Evolutionary conservation across 2,888 invertebrate genomes (phyloP), one percentile per base, ranked within the genome.

Genomic region (Cerastis rubricosa): DNA sequence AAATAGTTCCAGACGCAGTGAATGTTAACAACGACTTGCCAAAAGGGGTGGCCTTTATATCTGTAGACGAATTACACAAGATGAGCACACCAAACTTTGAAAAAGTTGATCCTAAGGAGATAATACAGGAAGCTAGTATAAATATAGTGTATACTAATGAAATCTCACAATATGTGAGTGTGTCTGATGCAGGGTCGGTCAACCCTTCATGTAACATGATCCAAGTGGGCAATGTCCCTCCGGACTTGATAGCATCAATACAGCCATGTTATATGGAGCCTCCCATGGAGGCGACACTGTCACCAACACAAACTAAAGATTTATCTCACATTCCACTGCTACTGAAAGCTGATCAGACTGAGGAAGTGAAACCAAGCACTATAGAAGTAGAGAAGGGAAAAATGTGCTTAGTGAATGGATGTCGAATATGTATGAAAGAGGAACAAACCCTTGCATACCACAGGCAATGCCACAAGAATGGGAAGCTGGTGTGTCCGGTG

Each of bases 391-490:
- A 88, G 57, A 88, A 90, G 54, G 93, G 93, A 12, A 93, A 92
- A 72, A 93, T 95, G 78, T 98, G 98, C 90, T 93, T 93, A 47
- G 91, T 97, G 14, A 94, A 96, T 67, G 95, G 95, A 25, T 98
- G 98, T 87, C 95, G 97, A 83, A 95, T 97, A 14, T 93, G 96
- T 64, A 95, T 98, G 81, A 96, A 97, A 85, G 97, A 97, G 68
- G 92, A 95, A 49, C 97, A 97, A 2, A 98, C 97, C 85, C 93
- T 98, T 78, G 92, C 96, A 7, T 98, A 98, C 89, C 98, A 98
- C 90, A 94, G 97, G 59, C 97, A 96, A 88, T 98, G 98, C 88
- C 98, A 98, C 89, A 92, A 94, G 74, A 94, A 95, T 87, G 93
- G 93, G 12, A 93, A 94, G 75, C 84, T 95, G 0, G 94, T 95